phyloP scores from a whole-genome alignment of 2,797 vertebrate genomes.

The Neopelma chrysocephalum region DNA sequence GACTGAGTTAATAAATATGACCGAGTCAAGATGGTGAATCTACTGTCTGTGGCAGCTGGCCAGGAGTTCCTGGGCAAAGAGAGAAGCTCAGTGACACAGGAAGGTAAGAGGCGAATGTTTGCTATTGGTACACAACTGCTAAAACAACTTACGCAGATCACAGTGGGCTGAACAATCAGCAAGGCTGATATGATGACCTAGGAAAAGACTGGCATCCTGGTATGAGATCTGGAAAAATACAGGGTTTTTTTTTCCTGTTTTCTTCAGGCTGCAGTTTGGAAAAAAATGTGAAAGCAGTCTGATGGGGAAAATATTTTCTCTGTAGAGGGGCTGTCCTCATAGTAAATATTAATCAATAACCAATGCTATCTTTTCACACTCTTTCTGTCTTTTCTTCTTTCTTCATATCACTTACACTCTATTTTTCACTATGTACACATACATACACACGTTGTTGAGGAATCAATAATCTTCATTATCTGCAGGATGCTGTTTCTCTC shows the following conservation, averaged over 20 bases:
- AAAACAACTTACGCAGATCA: slow-evolving; percentile 63
- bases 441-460: not conserved
- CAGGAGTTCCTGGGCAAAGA: slow-evolving; percentile 34
- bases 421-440: not conserved
- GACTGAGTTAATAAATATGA: slow-evolving; percentile 26
- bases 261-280: slow-evolving; percentile 30
- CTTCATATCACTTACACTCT: not conserved
- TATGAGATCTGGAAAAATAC: not conserved
- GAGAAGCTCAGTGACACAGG: slow-evolving; percentile 51
- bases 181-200: not conserved
- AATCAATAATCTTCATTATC: not conserved
- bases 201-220: not conserved
- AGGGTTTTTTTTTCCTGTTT: slow-evolving; percentile 39
- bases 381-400: not conserved
- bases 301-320: slow-evolving; percentile 14
- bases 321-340: not conserved
- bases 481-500: not conserved
- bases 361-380: not conserved
- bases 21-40: slow-evolving; percentile 1
- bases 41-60: slow-evolving; percentile 27
- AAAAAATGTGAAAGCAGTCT: not conserved
- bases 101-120: slow-evolving; percentile 64
- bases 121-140: slow-evolving; percentile 53
- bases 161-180: slow-evolving; percentile 36
- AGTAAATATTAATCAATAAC: not conserved